Evolutionary conservation across 2,888 invertebrate species (phyloP), one percentile per base, ranked within the genome.

Genomic region (Thecocarcelia acutangulata): DNA sequence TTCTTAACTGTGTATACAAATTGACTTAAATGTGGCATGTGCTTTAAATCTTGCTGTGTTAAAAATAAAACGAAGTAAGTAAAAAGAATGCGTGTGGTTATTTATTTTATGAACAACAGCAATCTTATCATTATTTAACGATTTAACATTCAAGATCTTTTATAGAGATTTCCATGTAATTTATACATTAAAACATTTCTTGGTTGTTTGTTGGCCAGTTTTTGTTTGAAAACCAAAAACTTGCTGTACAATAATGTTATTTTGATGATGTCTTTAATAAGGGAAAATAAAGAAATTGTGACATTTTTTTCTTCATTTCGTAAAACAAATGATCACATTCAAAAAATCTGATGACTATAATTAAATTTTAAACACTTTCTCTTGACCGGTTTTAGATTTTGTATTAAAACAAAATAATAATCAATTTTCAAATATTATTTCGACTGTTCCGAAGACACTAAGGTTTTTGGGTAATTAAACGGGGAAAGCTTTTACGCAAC

Each of bases 111-210:
- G 19, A 58, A 1, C 33, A 33, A 8, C 33, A n/a, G 5, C 15
- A 50, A 69, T 42, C 42, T 63, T 64, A 64, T 74, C 80, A 69
- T 64, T 56, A 74, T 37, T 73, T 61, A 54, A 68, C 11, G 46
- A 63, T 69, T 61, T 40, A 68, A 66, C 44, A 52, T 61, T 40
- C 21, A 40, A 68, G 66, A 54, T 66, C 12, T 56, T 15, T 8
- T 21, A 61, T 15, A 13, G 0, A 56, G 33, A 61, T 63, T 58
- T 63, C 42, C 42, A 58, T 33, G 66, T 68, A 66, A 66, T 54
- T 48, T 58, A 46, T 56, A 69, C 48, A 40, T 63, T 63, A 46
- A 33, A 42, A 6, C 11, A 11, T 46, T 58, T 33, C 9, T 33
- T 68, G 40, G 15, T n/a, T 11, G 37, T 11, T 37, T n/a, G 28